Evolutionary conservation across 1,140 invertebrate genomes (phyloP), one percentile per base, ranked within the genome.

Genomic region (Drosophila tani): DNA sequence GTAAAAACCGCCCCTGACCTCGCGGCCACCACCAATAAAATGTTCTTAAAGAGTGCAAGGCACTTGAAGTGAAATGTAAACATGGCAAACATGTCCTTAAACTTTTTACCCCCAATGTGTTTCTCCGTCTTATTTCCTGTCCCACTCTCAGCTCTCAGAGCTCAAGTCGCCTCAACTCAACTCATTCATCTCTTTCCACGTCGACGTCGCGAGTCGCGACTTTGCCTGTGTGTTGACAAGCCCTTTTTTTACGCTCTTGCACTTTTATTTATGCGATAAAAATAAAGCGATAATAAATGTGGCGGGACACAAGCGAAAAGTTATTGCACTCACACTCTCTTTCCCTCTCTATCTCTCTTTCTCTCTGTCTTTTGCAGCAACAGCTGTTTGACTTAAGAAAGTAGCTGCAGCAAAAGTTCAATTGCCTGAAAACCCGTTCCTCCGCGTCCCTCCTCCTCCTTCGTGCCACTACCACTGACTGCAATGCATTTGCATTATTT

Each of bases 201-300:
- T 45, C 59, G 46, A 35, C 21, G 45, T 50, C 59, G 59, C 38
- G 47, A 47, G 29, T 50, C 59, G 59, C 38, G 53, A 45, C 46
- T 67, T 29, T 32, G 64, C 55, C 46, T 62, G 35, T 59, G 68
- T 73, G 46, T 65, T 78, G 83, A 86, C 83, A 87, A 87, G 83
- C 83, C 83, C 83, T 86, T 86, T 84, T 84, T 86, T 80, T 76
- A 49, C 67, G 63, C 76, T 74, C 55, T 66, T 71, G 55, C 56
- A 84, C 77, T 83, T 88, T 84, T 84, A 87, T 88, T 88, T 88
- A 81, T 87, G 85, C 85, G 85, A 87, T 87, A 90, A 88, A 87
- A 87, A 84, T 87, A 88, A 90, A 78, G 74, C 85, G 84, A 88
- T 87, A 87, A 87, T 90, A 87, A 87, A 87, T 87, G 56, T 73